Conservation (phyloP, 2,888 invertebrate genomes). For the Dryococelus australis region DNA sequence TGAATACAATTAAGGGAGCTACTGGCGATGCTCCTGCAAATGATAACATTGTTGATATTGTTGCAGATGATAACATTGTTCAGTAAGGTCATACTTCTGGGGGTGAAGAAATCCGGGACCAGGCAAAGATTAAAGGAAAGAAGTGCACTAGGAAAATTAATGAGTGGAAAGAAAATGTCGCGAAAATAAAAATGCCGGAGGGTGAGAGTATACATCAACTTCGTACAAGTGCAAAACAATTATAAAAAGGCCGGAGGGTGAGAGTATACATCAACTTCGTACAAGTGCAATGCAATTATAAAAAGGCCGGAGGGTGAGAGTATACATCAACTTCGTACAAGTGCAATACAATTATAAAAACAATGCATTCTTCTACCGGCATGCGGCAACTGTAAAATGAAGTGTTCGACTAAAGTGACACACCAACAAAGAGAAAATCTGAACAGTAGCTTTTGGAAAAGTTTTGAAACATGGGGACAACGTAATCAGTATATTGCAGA, state of each 20-base stretch:
- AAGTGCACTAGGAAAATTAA: neutral
- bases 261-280: neutral
- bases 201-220: neutral
- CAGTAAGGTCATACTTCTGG: neutral
- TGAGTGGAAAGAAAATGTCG: neutral
- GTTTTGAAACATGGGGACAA: neutral
- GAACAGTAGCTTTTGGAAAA: neutral
- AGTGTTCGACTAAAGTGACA: neutral
- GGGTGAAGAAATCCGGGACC: neutral
- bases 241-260: neutral
- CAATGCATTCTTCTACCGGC: neutral
- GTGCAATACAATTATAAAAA: neutral
- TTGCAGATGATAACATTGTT: neutral
- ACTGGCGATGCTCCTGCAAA: neutral
- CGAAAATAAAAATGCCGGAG: neutral
- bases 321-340: neutral
- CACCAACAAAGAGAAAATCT: neutral
- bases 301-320: neutral
- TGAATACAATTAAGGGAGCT: neutral
- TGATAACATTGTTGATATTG: neutral
- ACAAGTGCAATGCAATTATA: neutral
- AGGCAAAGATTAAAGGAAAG: neutral
- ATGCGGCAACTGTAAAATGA: neutral
- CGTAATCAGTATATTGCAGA: slow-evolving; percentile 16
- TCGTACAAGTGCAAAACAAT: neutral